A percentile compares a stretch with the other conserved stretches of the same genome.
Evolutionary conservation across 2,797 vertebrate genomes (phyloP).

Genomic region (Hippopotamyrus pictus): DNA sequence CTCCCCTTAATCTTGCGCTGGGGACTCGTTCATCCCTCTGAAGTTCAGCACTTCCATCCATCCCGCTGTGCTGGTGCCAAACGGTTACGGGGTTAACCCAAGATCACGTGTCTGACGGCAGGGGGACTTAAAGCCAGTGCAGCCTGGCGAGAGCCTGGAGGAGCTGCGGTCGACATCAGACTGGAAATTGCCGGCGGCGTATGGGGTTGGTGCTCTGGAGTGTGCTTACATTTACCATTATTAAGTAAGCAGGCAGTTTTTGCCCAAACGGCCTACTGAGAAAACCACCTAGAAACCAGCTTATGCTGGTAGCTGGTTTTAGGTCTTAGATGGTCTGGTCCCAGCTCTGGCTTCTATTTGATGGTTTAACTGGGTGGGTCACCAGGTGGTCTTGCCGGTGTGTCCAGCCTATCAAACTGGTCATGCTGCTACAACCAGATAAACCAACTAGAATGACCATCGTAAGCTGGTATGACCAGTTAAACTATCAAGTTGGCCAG

Average conservation of each 20-base stretch:
- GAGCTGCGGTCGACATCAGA: conserved; percentile 50
- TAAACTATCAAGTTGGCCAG: neutral
- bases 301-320: neutral
- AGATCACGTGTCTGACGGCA: conserved; percentile 8
- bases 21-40: conserved; percentile 27
- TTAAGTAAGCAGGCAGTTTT: neutral
- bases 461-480: neutral
- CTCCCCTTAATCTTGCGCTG: neutral
- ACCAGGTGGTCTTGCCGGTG: neutral
- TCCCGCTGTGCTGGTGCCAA: conserved; percentile 23
- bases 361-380: neutral
- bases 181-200: conserved; percentile 65
- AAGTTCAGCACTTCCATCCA: conserved; percentile 24
- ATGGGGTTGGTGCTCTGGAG: neutral
- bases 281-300: neutral
- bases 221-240: neutral
- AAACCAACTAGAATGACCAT: neutral
- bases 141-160: neutral
- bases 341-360: neutral
- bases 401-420: neutral
- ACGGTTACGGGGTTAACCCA: conserved; percentile 17
- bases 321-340: neutral
- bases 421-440: neutral
- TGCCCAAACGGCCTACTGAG: neutral
- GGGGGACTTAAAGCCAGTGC: neutral